Conservation (phyloP, 2,888 invertebrate species). For the Drosophila incognita region DNA sequence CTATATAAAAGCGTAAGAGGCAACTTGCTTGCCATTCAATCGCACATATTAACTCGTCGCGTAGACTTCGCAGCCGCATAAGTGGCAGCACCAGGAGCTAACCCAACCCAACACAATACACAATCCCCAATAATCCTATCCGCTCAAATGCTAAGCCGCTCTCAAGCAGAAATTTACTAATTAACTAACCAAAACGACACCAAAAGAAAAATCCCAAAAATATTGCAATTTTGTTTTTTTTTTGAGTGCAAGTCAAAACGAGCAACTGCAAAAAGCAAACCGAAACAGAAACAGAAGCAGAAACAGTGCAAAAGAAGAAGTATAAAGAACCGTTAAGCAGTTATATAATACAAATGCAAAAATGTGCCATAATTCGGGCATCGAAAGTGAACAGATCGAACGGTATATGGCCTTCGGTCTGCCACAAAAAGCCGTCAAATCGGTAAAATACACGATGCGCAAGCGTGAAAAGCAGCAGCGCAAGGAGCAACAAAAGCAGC, state of each 20-base stretch:
- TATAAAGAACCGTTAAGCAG: constrained; percentile 33
- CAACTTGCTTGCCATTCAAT: constrained; percentile 63
- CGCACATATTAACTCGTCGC: constrained; percentile 68
- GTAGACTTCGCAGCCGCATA: constrained; percentile 57
- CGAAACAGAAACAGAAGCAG: constrained; percentile 11
- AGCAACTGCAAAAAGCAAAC: constrained; percentile 16
- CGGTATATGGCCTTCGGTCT: constrained; percentile 82
- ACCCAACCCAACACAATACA: constrained; percentile 15
- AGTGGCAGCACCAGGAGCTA: constrained; percentile 29
- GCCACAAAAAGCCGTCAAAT: constrained; percentile 83
- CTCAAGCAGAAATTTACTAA: constrained; percentile 41
- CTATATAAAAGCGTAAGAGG: constrained; percentile 67
- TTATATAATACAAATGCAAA: constrained; percentile 64
- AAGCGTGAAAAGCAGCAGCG: constrained; percentile 74
- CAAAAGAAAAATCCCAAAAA: constrained; percentile 16
- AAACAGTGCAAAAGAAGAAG: constrained; percentile 7
- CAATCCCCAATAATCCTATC: constrained; percentile 1
- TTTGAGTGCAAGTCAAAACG: constrained; percentile 37
- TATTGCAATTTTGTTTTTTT: constrained; percentile 30
- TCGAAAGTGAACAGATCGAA: constrained; percentile 83
- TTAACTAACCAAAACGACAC: constrained; percentile 44
- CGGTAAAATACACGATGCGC: constrained; percentile 79
- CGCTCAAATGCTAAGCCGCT: constrained; percentile 20
- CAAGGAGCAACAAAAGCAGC: constrained; percentile 29
- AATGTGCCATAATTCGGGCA: constrained; percentile 83